Evolutionary conservation across 2,888 invertebrate species (phyloP).

Genomic region (Lordiphosa andalusiaca): DNA sequence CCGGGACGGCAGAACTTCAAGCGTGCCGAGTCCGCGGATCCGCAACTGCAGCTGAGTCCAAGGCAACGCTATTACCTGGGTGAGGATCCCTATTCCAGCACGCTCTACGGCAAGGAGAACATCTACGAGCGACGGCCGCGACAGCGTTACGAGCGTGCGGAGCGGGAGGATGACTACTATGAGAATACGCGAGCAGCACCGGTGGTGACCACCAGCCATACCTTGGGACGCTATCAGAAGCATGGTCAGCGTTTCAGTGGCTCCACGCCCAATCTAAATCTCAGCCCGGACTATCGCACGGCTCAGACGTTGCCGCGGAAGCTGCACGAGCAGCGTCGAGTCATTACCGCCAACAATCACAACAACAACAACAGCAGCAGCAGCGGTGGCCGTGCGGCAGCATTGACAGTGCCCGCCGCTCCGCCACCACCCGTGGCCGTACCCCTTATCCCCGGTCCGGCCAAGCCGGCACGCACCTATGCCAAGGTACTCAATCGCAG

Average conservation of each 20-base stretch:
- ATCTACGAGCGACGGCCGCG: slow-evolving; percentile 84
- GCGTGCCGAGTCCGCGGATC: slow-evolving; percentile 43
- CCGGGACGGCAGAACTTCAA: slow-evolving; percentile 31
- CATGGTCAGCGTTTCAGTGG: slow-evolving; percentile 87
- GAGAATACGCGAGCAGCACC: slow-evolving; percentile 32
- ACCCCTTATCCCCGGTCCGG: slow-evolving; percentile 82
- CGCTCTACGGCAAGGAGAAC: slow-evolving; percentile 91
- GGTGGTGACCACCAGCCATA: slow-evolving; percentile 81
- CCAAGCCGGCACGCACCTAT: slow-evolving; percentile 90
- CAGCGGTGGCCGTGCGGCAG: too few relatives aligned
- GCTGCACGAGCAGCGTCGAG: slow-evolving; percentile 73
- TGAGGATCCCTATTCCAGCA: slow-evolving; percentile 91
- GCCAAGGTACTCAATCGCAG: slow-evolving; percentile 87
- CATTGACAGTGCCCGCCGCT: neutral
- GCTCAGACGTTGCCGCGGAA: slow-evolving; percentile 90
- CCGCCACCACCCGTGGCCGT: neutral
- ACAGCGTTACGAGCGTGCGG: slow-evolving; percentile 31
- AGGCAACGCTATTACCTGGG: slow-evolving; percentile 91
- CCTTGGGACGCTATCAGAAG: slow-evolving; percentile 91
- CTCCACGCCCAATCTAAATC: slow-evolving; percentile 81
- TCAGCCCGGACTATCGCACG: slow-evolving; percentile 81
- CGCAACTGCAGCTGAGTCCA: slow-evolving; percentile 80
- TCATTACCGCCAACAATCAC: slow-evolving; percentile 11
- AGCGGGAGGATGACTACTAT: slow-evolving; percentile 56
- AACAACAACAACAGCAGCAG: slow-evolving; percentile 7